A percentile compares a stretch with the other conserved stretches of the same genome.
phyloP scores from a whole-genome alignment of 2,797 vertebrate species.

The Meda fulgida region DNA sequence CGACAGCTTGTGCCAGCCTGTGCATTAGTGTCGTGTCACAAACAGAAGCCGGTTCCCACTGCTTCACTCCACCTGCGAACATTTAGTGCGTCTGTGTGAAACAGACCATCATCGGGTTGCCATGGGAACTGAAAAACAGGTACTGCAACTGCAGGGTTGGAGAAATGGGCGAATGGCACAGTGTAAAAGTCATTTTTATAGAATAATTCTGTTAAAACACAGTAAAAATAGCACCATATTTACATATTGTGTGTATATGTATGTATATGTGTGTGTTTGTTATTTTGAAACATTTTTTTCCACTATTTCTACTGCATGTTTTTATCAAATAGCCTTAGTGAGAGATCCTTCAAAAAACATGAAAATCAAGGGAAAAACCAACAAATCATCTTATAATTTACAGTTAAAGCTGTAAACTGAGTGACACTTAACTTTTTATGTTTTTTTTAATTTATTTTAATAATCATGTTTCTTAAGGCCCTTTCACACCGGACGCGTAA shows the following conservation, averaged over 20 bases:
- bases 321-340: neutral
- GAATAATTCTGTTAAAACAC: neutral
- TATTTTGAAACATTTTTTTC: too few species aligned
- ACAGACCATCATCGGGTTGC: slow-evolving; percentile 41
- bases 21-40: slow-evolving; percentile 24
- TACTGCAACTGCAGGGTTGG: slow-evolving; percentile 6
- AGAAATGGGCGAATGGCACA: neutral
- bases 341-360: too few species aligned
- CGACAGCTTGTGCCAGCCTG: slow-evolving; percentile 3
- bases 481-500: too few species aligned
- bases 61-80: slow-evolving; percentile 42
- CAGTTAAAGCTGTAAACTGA: neutral
- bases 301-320: too few species aligned
- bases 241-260: neutral
- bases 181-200: neutral
- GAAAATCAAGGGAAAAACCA: neutral
- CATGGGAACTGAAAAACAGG: slow-evolving; percentile 54
- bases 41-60: neutral
- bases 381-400: neutral
- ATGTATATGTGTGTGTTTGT: too few species aligned
- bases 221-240: neutral
- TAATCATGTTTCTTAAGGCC: too few species aligned
- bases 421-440: too few species aligned
- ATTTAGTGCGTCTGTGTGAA: slow-evolving; percentile 36
- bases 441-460: too few species aligned